A percentile compares a stretch with the other conserved stretches of the same genome.
Evolutionary conservation across 2,888 invertebrate species (phyloP).

Genomic region (Ditylenchus weischeri): DNA sequence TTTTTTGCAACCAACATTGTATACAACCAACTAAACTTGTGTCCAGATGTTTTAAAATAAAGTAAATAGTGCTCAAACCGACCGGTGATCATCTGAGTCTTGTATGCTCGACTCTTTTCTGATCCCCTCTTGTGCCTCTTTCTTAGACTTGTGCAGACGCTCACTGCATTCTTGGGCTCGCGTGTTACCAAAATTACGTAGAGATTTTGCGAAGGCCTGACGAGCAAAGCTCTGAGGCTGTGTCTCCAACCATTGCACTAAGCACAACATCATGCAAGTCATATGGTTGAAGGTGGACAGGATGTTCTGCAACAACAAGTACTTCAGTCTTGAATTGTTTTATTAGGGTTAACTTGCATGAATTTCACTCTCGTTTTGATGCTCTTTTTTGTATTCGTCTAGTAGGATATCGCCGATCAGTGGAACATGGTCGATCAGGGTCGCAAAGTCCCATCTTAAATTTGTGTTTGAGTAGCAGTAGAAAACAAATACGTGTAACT

Average conservation of each 20-base stretch:
- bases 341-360: background rate
- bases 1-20: constrained; percentile 23
- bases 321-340: constrained; percentile 7
- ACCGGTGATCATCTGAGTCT: constrained; percentile 6
- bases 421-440: constrained; percentile 22
- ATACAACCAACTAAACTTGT: constrained; percentile 21
- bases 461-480: background rate
- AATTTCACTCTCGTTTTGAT: constrained; percentile 16
- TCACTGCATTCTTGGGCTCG: constrained; percentile 9
- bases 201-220: constrained; percentile 14
- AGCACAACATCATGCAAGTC: constrained; percentile 35
- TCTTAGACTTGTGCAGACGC: constrained; percentile 4
- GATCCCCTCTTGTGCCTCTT: background rate
- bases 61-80: background rate
- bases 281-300: constrained; percentile 29
- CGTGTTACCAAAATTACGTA: constrained; percentile 15
- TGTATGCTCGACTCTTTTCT: constrained; percentile 5
- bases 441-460: constrained; percentile 23
- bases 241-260: constrained; percentile 43
- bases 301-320: constrained; percentile 27
- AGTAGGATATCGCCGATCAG: constrained; percentile 27
- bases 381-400: constrained; percentile 22
- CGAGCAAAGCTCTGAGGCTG: constrained; percentile 11
- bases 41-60: background rate
- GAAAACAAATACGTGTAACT: background rate